These are phyloP conservation scores for Dipodomys merriami DNA, from an alignment of 2,113 vertebrate genomes.

Conservation along the genomic window DNA sequence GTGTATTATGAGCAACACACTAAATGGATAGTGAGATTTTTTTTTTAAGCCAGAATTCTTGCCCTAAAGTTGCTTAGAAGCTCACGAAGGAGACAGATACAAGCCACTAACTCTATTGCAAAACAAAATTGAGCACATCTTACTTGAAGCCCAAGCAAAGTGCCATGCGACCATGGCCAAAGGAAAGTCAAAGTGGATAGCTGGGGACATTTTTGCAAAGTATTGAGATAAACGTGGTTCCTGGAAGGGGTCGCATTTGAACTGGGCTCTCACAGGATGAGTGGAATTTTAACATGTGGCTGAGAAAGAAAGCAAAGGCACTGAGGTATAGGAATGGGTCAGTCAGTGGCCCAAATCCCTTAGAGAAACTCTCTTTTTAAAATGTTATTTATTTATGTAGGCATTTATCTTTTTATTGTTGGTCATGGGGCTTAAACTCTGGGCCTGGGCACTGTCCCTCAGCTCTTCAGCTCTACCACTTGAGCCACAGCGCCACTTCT, in stretches of 20 bases:
- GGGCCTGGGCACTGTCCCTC: too few relatives aligned
- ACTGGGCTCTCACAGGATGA: background rate
- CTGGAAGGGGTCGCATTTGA: background rate
- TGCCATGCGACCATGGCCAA: background rate
- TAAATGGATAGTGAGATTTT: constrained; percentile 9
- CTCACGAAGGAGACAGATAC: background rate
- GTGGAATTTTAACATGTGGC: constrained; percentile 15
- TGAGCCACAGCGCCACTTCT: too few relatives aligned
- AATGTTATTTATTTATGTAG: too few relatives aligned
- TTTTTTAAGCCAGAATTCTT: background rate
- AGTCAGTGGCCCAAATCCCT: background rate
- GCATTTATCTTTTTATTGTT: too few relatives aligned
- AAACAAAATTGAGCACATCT: background rate
- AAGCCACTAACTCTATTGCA: background rate
- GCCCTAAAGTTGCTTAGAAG: constrained; percentile 54
- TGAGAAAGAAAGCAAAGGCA: background rate
- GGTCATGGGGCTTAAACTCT: too few relatives aligned
- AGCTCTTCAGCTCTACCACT: too few relatives aligned
- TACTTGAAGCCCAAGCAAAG: background rate
- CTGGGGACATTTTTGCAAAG: background rate
- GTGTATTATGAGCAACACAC: background rate
- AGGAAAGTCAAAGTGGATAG: background rate
- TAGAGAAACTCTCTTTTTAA: too few relatives aligned
- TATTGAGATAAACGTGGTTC: background rate
- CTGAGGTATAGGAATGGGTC: too few relatives aligned